Conservation (phyloP, 2,113 vertebrate species). For the Paramormyrops kingsleyae region DNA sequence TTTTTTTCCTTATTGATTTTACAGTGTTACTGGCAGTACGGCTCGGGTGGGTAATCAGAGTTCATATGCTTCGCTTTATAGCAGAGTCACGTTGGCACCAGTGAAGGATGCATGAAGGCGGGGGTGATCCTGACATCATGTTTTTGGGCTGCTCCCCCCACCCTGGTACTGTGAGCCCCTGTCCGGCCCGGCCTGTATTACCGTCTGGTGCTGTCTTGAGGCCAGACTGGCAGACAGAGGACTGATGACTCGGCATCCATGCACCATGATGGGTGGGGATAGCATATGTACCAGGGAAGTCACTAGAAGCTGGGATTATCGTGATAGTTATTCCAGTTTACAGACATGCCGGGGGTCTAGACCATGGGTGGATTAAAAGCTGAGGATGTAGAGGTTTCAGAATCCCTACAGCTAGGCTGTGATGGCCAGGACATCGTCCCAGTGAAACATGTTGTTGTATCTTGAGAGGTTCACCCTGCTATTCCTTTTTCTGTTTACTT, state of each 20-base stretch:
- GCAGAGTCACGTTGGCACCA: not conserved
- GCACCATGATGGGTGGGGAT: not conserved
- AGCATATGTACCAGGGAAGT: not conserved
- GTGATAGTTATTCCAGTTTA: not conserved
- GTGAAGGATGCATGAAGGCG: not conserved
- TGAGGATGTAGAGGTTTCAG: not conserved
- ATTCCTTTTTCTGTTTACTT: not conserved
- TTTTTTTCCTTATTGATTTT: not conserved
- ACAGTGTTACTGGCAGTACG: not conserved
- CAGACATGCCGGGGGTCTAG: not conserved
- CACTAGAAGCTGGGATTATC: not conserved
- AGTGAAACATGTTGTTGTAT: not conserved
- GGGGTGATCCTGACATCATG: not conserved
- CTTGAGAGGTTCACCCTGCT: not conserved
- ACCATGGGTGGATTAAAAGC: not conserved
- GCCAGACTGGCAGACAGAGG: not conserved
- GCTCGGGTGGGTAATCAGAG: not conserved
- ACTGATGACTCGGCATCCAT: not conserved
- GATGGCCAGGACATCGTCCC: not conserved
- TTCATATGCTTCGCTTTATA: not conserved
- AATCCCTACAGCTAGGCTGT: not conserved
- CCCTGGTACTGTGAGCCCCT: not conserved
- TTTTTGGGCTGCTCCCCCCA: not conserved
- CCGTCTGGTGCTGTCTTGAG: not conserved
- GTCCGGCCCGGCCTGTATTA: not conserved